Evolutionary conservation across 2,797 vertebrate genomes (phyloP).

Genomic region (Fistularia commersonii): DNA sequence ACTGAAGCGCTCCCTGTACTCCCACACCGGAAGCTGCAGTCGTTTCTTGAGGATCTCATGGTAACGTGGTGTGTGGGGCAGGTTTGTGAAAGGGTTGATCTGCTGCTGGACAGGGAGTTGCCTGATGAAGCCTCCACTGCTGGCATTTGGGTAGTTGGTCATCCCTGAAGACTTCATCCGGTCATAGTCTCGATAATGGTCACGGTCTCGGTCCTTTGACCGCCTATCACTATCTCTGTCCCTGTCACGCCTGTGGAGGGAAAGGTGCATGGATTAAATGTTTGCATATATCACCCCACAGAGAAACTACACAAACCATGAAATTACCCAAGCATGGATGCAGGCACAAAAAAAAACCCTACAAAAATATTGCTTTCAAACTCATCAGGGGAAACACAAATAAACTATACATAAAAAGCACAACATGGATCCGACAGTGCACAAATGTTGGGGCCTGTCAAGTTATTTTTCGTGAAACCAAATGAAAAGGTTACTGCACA

Average conservation of each 20-base stretch:
- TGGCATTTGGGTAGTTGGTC: no score
- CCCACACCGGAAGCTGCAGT: conserved; percentile 95
- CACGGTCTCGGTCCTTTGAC: conserved; percentile 80
- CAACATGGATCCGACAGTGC: conserved; percentile 3
- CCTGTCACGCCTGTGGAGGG: conserved; percentile 72
- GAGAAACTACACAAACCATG: no score
- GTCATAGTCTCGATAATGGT: conserved; percentile 84
- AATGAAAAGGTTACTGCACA: conserved; percentile 41
- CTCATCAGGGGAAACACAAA: background rate
- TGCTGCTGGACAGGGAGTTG: conserved; percentile 87
- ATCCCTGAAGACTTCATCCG: conserved; percentile 71
- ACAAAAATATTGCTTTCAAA: background rate
- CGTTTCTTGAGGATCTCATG: conserved; percentile 97
- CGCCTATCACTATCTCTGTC: conserved; percentile 88
- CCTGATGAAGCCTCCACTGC: conserved; percentile 60
- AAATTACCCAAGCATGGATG: no score
- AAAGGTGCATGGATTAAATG: background rate
- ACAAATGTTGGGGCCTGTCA: conserved; percentile 16
- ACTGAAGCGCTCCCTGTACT: conserved; percentile 95
- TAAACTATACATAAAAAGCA: background rate
- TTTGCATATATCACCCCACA: background rate
- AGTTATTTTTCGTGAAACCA: conserved; percentile 7
- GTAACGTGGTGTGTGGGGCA: conserved; percentile 94
- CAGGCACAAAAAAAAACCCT: background rate
- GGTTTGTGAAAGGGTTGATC: conserved; percentile 96